A percentile compares a stretch with the other conserved stretches of the same genome.
phyloP scores from a whole-genome alignment of 2,888 invertebrate species.

The Drosophila bunnanda region DNA sequence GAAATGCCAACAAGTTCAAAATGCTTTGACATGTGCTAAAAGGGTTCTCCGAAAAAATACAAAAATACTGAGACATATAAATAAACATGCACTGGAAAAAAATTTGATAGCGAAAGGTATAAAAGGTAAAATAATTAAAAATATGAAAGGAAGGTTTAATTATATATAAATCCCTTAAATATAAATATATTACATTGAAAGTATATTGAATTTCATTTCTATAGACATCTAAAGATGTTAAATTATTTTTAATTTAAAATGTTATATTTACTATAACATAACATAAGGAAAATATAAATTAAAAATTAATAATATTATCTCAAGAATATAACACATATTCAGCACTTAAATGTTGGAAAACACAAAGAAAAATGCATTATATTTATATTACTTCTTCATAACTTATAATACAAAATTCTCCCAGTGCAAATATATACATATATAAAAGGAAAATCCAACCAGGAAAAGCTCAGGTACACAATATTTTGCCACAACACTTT shows the following conservation, averaged over 20 bases:
- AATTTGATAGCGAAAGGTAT: fast-evolving
- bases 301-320: too few relatives aligned
- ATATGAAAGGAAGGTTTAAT: neutral
- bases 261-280: too few relatives aligned
- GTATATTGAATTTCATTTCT: too few relatives aligned
- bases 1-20: constrained; percentile 74
- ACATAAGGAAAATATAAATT: too few relatives aligned
- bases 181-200: too few relatives aligned
- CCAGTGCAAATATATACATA: neutral
- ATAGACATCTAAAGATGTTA: too few relatives aligned
- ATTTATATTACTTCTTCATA: neutral
- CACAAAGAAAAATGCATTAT: neutral
- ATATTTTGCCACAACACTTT: constrained; percentile 61
- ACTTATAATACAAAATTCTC: neutral
- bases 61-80: constrained; percentile 21
- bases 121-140: neutral
- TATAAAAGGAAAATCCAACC: constrained; percentile 2
- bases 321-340: too few relatives aligned
- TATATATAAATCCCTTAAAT: too few relatives aligned
- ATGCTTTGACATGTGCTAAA: constrained; percentile 78
- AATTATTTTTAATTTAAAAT: too few relatives aligned
- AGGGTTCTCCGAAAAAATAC: constrained; percentile 47
- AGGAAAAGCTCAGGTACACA: constrained; percentile 45
- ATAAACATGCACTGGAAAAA: constrained; percentile 34
- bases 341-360: too few relatives aligned